These are phyloP conservation scores for Kryphioiulus occultus DNA, from an alignment of 2,888 invertebrate genomes.

Conservation along the genomic window DNA sequence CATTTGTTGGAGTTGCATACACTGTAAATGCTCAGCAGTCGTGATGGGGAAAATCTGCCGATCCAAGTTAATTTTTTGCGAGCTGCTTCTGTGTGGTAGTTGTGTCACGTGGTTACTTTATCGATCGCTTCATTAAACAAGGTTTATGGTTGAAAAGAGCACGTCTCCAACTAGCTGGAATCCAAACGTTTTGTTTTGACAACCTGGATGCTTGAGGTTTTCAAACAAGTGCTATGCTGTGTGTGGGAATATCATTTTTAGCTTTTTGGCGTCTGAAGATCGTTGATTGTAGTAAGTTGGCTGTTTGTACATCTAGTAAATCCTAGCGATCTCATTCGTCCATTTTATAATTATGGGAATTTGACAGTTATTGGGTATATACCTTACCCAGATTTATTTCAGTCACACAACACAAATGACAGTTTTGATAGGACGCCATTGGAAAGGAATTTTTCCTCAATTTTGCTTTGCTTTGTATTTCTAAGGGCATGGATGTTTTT, in stretches of 20 bases:
- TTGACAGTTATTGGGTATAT: too few relatives aligned
- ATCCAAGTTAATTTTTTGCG: background rate
- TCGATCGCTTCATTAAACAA: constrained; percentile 7
- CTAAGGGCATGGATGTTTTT: too few relatives aligned
- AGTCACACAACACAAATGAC: background rate
- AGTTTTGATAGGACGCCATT: background rate
- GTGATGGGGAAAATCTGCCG: background rate
- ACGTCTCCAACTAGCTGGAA: background rate
- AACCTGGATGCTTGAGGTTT: background rate
- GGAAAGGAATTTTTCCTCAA: background rate
- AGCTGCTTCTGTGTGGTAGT: background rate
- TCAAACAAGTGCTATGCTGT: background rate
- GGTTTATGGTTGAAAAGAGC: background rate
- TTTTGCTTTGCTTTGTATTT: background rate
- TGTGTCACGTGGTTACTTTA: background rate
- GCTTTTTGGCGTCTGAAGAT: background rate
- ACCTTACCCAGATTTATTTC: background rate
- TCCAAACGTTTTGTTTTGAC: background rate
- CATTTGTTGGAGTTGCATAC: background rate
- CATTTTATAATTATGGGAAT: background rate
- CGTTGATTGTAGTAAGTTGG: background rate
- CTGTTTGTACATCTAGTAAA: background rate
- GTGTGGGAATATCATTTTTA: background rate
- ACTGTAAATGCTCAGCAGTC: background rate
- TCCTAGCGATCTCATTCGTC: background rate